phyloP scores from a whole-genome alignment of 2,797 vertebrate species.

The Mycteria americana region DNA sequence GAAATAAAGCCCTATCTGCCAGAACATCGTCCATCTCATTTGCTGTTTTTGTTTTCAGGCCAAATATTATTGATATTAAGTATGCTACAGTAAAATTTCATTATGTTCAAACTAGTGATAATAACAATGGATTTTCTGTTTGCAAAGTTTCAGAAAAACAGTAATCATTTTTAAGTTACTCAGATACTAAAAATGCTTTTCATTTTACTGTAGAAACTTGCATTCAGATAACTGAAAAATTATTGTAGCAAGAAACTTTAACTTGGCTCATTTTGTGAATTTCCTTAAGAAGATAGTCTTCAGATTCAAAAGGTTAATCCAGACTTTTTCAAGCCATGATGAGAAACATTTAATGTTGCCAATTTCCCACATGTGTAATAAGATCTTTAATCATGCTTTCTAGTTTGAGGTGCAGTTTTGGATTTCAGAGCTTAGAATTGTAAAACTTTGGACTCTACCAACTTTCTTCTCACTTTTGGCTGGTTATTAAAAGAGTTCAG shows the following conservation, averaged over 20 bases:
- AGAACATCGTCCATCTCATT: background rate
- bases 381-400: background rate
- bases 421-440: background rate
- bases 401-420: background rate
- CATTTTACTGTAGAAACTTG: background rate
- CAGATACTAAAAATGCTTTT: background rate
- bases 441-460: background rate
- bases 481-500: background rate
- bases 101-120: background rate
- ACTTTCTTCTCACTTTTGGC: background rate
- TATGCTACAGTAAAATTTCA: background rate
- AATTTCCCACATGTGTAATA: background rate
- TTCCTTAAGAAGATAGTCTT: background rate
- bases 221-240: background rate
- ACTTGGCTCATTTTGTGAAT: background rate
- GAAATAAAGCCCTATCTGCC: background rate
- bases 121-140: background rate
- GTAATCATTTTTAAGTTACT: background rate
- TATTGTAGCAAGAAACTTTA: background rate
- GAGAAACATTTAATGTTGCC: background rate
- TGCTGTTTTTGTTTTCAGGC: background rate
- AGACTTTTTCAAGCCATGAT: background rate
- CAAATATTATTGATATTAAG: background rate
- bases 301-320: background rate
- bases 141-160: background rate